These are phyloP conservation scores for Limnephilus marmoratus DNA, from an alignment of 2,888 invertebrate genomes.

Conservation along the genomic window DNA sequence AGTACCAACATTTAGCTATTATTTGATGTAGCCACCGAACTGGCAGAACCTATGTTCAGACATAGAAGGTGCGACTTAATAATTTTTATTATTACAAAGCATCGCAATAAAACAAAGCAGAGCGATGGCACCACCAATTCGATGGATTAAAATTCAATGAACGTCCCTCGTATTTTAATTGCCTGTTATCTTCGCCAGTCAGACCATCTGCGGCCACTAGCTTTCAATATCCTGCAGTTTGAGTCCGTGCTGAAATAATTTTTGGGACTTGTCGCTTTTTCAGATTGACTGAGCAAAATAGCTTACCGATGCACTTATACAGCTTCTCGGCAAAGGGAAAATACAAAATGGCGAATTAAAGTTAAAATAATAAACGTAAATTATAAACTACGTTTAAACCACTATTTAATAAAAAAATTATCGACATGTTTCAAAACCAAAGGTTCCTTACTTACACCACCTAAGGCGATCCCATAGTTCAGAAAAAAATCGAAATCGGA, in stretches of 20 bases:
- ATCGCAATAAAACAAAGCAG: conserved; percentile 17
- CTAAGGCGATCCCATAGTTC: no score
- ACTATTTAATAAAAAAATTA: no score
- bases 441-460: no score
- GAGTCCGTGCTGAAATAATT: not conserved
- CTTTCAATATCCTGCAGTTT: conserved; percentile 21
- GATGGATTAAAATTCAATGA: conserved; percentile 58
- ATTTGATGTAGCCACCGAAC: not conserved
- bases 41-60: not conserved
- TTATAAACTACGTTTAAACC: no score
- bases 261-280: conserved; percentile 18
- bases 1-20: no score
- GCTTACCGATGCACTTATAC: not conserved
- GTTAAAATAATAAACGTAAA: no score
- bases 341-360: no score
- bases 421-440: no score
- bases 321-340: no score
- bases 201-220: conserved; percentile 35
- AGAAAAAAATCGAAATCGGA: no score
- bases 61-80: not conserved
- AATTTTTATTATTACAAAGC: not conserved
- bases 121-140: conserved; percentile 47
- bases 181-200: conserved; percentile 58
- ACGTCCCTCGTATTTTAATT: conserved; percentile 60
- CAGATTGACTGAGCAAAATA: not conserved